Evolutionary conservation across 2,888 invertebrate species (phyloP).

Genomic region (Callosobruchus maculatus): DNA sequence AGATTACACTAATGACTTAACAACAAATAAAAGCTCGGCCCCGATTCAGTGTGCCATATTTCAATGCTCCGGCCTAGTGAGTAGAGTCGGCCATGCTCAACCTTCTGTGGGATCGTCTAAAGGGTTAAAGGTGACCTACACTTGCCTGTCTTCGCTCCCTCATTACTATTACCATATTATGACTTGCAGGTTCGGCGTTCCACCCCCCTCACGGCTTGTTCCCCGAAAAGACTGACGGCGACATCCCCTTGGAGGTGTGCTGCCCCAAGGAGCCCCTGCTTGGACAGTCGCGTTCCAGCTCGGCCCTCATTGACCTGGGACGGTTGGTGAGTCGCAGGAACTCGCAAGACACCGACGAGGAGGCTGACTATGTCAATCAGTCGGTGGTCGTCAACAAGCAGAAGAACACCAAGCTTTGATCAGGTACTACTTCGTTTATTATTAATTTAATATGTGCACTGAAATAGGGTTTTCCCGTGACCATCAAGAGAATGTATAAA

Average conservation of each 20-base stretch:
- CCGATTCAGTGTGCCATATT: too few relatives aligned
- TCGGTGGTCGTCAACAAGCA: neutral
- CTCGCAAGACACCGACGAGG: conserved; percentile 9
- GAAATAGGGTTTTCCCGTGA: too few relatives aligned
- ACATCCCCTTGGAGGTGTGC: conserved; percentile 39
- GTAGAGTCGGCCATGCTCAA: too few relatives aligned
- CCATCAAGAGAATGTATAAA: too few relatives aligned
- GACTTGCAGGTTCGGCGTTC: conserved; percentile 4
- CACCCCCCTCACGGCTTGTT: conserved; percentile 6
- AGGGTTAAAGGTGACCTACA: too few relatives aligned
- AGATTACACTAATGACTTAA: too few relatives aligned
- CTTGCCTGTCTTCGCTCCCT: too few relatives aligned
- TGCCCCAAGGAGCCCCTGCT: conserved; percentile 43
- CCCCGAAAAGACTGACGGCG: conserved; percentile 9
- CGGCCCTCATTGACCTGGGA: conserved; percentile 34
- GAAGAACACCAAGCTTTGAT: neutral
- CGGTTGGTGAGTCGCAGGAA: conserved; percentile 34
- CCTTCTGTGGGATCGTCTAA: too few relatives aligned
- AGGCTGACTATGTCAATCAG: neutral
- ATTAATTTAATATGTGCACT: too few relatives aligned
- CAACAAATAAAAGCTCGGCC: too few relatives aligned
- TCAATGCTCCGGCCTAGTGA: too few relatives aligned
- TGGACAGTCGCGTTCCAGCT: conserved; percentile 33
- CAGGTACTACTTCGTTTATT: neutral
- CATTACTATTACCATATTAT: too few relatives aligned